Base-by-base conservation (phyloP, 1,140 invertebrate genomes). In the Acyrthosiphon pisum region DNA sequence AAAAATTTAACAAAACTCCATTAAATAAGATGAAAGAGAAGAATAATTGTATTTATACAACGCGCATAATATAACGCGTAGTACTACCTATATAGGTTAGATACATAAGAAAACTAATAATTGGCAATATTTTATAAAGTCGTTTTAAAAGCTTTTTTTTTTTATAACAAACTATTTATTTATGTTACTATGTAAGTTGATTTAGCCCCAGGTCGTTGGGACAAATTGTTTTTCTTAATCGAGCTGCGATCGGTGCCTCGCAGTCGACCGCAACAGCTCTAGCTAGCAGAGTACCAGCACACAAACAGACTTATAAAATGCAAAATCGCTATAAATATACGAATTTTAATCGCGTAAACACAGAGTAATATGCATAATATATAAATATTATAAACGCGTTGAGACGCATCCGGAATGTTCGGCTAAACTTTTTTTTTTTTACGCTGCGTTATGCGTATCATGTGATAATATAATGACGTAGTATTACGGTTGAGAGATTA, bases 11-110 rank as follows among this genome's bases (percentile, higher is more conserved):
- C 14, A 2, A 76, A 76, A 76, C 6, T 76, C 60, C 60, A 84
- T 84, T 84, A 84, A 84, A 84, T 26, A 41, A 84, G 83, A 84
- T 84, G 83, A 84, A 84, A 84, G 83, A 84, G 11, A 18, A 76
- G 60, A 76, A 76, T n/a, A 41, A 76, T 76, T 53, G 14, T 76
- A n/a, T 76, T 18, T 76, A 76, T 76, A 76, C 30, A 18, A n/a
- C 14, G 14, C 9, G 8, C 20, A 83, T 83, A 83, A 83, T 83
- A 37, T 81, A 35, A 37, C 18, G 6, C 6, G 11, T 81, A 81
- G 30, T 30, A 35, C 26, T 68, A 68, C 26, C 23, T 81, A 76
- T 76, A 76, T 53, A 53, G 18, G 14, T 22, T 60, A 76, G n/a
- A 14, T 76, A 83, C 23, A 87, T 20, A 48, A 48, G 26, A 87